Evolutionary conservation across 1,140 invertebrate genomes (phyloP).

Genomic region (Hydropsyche tenuis): DNA sequence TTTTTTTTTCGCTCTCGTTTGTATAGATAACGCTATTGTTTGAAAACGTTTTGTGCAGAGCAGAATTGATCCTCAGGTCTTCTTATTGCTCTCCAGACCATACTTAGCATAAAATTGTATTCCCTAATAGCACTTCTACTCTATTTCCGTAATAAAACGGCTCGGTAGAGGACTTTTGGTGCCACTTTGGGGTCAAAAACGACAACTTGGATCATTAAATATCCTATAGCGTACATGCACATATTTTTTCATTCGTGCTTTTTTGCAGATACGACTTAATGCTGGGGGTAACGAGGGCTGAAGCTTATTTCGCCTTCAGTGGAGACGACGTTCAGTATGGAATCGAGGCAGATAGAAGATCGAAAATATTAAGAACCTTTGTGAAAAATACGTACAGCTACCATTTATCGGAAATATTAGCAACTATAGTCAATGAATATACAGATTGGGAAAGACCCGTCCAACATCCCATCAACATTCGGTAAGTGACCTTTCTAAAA

Average conservation of each 20-base stretch:
- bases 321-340: conserved; percentile 91
- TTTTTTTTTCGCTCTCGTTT: conserved; percentile 19
- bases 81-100: conserved; percentile 27
- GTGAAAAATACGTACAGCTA: conserved; percentile 92
- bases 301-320: conserved; percentile 88
- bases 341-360: conserved; percentile 85
- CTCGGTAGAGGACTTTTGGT: conserved; percentile 12
- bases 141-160: conserved; percentile 24
- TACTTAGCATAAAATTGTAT: conserved; percentile 15
- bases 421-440: conserved; percentile 94
- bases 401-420: conserved; percentile 82
- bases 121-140: conserved; percentile 29
- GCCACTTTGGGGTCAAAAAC: conserved; percentile 21
- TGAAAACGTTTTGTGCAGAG: neutral
- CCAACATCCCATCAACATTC: conserved; percentile 89
- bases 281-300: conserved; percentile 87
- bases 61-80: conserved; percentile 19
- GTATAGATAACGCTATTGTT: too few relatives aligned
- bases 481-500: conserved; percentile 59
- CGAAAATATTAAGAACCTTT: conserved; percentile 90
- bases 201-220: conserved; percentile 16
- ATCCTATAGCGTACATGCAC: neutral
- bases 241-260: conserved; percentile 1
- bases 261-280: conserved; percentile 84
- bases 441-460: conserved; percentile 95